phyloP scores from a whole-genome alignment of 2,797 vertebrate species.

The Picus viridis region DNA sequence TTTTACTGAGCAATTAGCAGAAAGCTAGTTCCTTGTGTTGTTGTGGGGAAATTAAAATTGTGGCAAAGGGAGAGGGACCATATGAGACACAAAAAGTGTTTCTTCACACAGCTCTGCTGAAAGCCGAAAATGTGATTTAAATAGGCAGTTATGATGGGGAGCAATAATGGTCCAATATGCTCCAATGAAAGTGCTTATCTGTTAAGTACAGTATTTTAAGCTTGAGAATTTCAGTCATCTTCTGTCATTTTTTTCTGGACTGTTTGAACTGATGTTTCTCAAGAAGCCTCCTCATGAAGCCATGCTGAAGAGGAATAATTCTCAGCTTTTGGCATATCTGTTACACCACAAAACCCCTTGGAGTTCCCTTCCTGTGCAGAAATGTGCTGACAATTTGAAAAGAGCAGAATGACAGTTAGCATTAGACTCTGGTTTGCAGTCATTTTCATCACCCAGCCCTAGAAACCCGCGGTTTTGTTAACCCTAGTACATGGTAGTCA shows the following conservation, averaged over 20 bases:
- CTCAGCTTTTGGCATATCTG: background rate
- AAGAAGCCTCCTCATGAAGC: background rate
- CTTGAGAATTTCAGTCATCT: background rate
- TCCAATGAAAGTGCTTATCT: background rate
- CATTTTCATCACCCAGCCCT: background rate
- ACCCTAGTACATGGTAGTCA: background rate
- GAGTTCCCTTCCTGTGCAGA: background rate
- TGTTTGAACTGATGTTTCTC: background rate
- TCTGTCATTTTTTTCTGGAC: background rate
- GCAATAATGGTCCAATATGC: background rate
- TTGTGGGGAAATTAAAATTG: constrained; percentile 40
- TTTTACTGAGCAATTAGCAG: constrained; percentile 63
- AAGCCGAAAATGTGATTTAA: constrained; percentile 32
- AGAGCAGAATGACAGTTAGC: background rate
- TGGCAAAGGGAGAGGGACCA: background rate
- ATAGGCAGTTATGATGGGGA: background rate
- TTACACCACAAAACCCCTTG: background rate
- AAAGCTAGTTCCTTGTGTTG: constrained; percentile 38
- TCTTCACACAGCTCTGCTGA: background rate
- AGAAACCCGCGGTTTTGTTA: background rate
- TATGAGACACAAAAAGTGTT: background rate
- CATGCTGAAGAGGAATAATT: background rate
- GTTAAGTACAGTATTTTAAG: background rate
- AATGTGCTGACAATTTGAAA: background rate
- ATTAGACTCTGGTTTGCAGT: background rate